phyloP scores from a whole-genome alignment of 1,140 invertebrate genomes.

The Megalonaias nervosa region DNA sequence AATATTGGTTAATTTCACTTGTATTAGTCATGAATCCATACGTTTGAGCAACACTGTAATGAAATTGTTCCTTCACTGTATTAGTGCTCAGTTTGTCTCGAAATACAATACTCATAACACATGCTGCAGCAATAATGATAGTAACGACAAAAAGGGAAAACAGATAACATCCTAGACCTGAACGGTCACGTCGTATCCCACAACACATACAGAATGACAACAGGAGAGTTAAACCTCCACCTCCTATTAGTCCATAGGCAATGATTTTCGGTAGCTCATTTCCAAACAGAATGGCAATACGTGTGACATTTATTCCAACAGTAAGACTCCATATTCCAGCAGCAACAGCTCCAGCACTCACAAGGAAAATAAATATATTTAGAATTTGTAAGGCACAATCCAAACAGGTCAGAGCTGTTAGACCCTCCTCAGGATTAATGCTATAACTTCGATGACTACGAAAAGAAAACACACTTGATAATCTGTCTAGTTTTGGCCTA shows the following conservation, averaged over 20 bases:
- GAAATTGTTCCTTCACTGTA: slow-evolving; percentile 29
- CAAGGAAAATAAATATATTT: slow-evolving; percentile 25
- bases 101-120: slow-evolving; percentile 25
- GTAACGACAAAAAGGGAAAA: slow-evolving; percentile 21
- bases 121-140: slow-evolving; percentile 17
- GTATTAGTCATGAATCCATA: slow-evolving; percentile 14
- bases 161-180: slow-evolving; percentile 31
- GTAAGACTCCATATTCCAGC: slow-evolving; percentile 23
- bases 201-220: slow-evolving; percentile 30
- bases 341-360: slow-evolving; percentile 16
- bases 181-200: slow-evolving; percentile 23
- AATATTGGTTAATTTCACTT: slow-evolving; percentile 12
- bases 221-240: slow-evolving; percentile 15
- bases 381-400: slow-evolving; percentile 26
- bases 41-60: slow-evolving; percentile 12
- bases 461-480: no score
- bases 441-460: no score
- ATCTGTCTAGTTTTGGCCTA: no score
- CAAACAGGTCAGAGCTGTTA: slow-evolving; percentile 8
- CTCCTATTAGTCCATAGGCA: slow-evolving; percentile 22
- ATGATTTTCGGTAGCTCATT: slow-evolving; percentile 27
- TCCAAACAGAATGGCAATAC: slow-evolving; percentile 21
- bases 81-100: slow-evolving; percentile 21
- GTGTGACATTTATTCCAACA: slow-evolving; percentile 24
- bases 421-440: no score